Evolutionary conservation across 2,888 invertebrate species (phyloP).

Genomic region (Gastrophysa polygoni): DNA sequence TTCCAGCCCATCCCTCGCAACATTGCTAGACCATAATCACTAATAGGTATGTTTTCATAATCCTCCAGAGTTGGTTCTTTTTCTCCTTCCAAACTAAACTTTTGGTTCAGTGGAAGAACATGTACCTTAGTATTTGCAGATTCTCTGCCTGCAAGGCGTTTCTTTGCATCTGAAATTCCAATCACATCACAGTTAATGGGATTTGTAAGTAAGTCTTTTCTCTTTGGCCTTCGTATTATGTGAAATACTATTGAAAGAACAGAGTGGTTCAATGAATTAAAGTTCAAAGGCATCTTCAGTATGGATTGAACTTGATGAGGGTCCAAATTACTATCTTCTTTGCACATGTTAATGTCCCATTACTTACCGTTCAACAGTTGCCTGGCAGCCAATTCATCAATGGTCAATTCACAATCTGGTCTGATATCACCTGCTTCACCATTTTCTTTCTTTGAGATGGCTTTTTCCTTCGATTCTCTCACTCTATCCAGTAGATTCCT

Average conservation of each 20-base stretch:
- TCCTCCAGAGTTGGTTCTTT: conserved; percentile 67
- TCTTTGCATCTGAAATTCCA: conserved; percentile 49
- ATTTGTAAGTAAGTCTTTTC: too few species aligned
- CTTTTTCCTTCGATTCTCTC: conserved; percentile 60
- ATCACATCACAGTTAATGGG: too few species aligned
- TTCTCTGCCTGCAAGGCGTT: conserved; percentile 49
- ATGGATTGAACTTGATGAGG: too few species aligned
- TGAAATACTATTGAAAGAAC: too few species aligned
- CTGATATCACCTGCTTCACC: conserved; percentile 44
- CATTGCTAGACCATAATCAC: conserved; percentile 90
- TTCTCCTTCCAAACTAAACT: conserved; percentile 69
- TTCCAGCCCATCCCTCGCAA: conserved; percentile 82
- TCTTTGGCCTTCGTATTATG: too few species aligned
- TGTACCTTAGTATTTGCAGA: conserved; percentile 49
- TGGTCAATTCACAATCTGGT: conserved; percentile 56
- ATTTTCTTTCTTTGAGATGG: conserved; percentile 35
- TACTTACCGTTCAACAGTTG: conserved; percentile 69
- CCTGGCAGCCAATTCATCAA: conserved; percentile 76
- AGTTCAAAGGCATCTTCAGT: too few species aligned
- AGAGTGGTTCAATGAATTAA: too few species aligned
- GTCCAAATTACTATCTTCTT: conserved; percentile 6
- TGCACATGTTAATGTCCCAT: not conserved
- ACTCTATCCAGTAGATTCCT: conserved; percentile 61
- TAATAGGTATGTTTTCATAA: conserved; percentile 73
- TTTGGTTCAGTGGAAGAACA: conserved; percentile 65